A percentile compares a stretch with the other conserved stretches of the same genome.
These are phyloP conservation scores for Polypedilum vanderplanki DNA, from an alignment of 1,140 invertebrate genomes.

Conservation along the genomic window DNA sequence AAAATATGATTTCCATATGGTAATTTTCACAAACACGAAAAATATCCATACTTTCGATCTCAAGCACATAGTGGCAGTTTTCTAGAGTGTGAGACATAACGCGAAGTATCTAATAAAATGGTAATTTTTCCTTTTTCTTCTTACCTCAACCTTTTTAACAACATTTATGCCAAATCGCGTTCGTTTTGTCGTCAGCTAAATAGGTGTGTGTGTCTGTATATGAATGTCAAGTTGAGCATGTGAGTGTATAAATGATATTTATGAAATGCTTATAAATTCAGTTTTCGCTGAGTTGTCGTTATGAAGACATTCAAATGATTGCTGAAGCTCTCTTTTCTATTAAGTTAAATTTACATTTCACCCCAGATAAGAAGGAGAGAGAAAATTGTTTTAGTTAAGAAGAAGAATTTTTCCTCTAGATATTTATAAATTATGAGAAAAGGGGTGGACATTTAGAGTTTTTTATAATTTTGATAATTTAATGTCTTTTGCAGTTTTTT, in stretches of 20 bases:
- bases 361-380: too few relatives aligned
- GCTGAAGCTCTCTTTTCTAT: too few relatives aligned
- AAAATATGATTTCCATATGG: background rate
- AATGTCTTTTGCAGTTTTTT: too few relatives aligned
- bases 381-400: too few relatives aligned
- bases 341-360: too few relatives aligned
- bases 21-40: conserved; percentile 13
- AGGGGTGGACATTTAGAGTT: too few relatives aligned
- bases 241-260: conserved; percentile 14
- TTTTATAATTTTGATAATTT: too few relatives aligned
- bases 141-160: background rate
- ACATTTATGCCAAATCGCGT: conserved; percentile 6
- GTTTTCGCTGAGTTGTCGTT: background rate
- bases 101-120: background rate
- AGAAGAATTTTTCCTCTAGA: too few relatives aligned
- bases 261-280: background rate
- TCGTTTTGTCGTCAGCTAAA: background rate
- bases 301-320: conserved; percentile 4
- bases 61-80: too few relatives aligned
- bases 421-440: too few relatives aligned
- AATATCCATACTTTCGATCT: too few relatives aligned
- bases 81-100: too few relatives aligned
- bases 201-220: background rate
- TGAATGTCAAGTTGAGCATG: background rate
- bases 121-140: background rate